These are phyloP conservation scores for Oscarella lobularis DNA, from an alignment of 37 sponge, comb jelly and placozoan species.

Conservation along the genomic window DNA sequence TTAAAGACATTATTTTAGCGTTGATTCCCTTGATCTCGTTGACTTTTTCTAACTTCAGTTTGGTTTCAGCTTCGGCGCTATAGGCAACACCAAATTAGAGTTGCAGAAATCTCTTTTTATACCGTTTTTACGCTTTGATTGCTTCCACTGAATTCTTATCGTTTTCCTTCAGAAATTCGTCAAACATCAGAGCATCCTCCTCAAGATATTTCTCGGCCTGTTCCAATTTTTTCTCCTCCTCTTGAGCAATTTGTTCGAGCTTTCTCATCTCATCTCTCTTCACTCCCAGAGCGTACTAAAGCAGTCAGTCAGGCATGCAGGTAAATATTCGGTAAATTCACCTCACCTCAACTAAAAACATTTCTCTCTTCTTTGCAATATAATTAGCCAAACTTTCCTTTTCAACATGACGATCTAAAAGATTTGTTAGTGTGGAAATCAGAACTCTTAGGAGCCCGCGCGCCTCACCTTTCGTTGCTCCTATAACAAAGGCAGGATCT, in stretches of 20 bases:
- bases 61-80: slow-evolving; percentile 83
- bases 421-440: too few relatives aligned
- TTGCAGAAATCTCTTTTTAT: not conserved
- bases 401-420: slow-evolving; percentile 64
- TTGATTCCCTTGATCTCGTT: slow-evolving; percentile 83
- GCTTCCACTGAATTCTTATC: slow-evolving; percentile 93
- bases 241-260: slow-evolving; percentile 73
- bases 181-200: slow-evolving; percentile 90
- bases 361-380: slow-evolving; percentile 68
- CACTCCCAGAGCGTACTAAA: slow-evolving; percentile 77
- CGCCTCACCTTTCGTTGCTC: slow-evolving; percentile 55
- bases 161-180: slow-evolving; percentile 91
- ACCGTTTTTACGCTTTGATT: slow-evolving; percentile 48
- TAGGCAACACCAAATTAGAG: not conserved
- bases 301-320: not conserved
- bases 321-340: not conserved
- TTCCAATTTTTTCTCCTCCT: slow-evolving; percentile 78
- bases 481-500: slow-evolving; percentile 47
- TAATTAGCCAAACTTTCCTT: slow-evolving; percentile 75
- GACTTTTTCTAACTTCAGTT: slow-evolving; percentile 82
- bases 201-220: slow-evolving; percentile 85
- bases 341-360: slow-evolving; percentile 73
- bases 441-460: too few relatives aligned
- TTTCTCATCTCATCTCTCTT: slow-evolving; percentile 90
- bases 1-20: slow-evolving; percentile 62